Evolutionary conservation across 2,888 invertebrate species (phyloP), one percentile per base, ranked within the genome.

Genomic region (Tachystola acroxantha): DNA sequence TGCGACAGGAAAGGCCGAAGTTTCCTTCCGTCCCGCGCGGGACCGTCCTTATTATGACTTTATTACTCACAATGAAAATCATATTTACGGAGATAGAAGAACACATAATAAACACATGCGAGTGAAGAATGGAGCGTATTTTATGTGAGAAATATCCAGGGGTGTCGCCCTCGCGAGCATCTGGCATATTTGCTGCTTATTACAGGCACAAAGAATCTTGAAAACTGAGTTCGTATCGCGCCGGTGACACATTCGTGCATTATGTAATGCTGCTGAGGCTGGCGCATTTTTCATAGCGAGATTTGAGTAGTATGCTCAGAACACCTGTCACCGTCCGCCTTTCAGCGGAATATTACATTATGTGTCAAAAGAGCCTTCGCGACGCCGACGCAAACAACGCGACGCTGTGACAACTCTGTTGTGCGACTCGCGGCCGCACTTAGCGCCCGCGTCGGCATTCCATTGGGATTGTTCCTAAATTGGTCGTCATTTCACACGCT

Each of bases 41-140:
- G 56, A 57, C 58, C 57, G 57, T 57, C 58, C 59, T 71, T 73
- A 71, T 78, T 75, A 71, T 57, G 64, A 70, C 77, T 78, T 78
- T 77, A 80, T 77, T 78, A 75, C 68, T 52, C 50, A 76, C 73
- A 79, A 75, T 78, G 72, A 72, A 73, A 77, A 77, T 77, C 76
- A 77, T 80, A 79, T 77, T 77, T 74, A 74, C 72, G 56, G 31
- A 64, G 62, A 67, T 63, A 68, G 63, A 66, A 68, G 68, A 68
- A 65, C 64, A 63, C 72, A 67, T 74, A 75, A 79, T 73, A 79
- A 76, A 78, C 72, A 78, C 69, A 66, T 65, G 69, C 65, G 66
- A 60, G 58, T 68, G 61, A 69, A 69, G 63, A 66, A 72, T 66
- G 63, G 52, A 46, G 48, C 43, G 48, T 48, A 48, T 50, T 46